Conservation (phyloP, 2,888 invertebrate species). For the Agrochola lota region DNA sequence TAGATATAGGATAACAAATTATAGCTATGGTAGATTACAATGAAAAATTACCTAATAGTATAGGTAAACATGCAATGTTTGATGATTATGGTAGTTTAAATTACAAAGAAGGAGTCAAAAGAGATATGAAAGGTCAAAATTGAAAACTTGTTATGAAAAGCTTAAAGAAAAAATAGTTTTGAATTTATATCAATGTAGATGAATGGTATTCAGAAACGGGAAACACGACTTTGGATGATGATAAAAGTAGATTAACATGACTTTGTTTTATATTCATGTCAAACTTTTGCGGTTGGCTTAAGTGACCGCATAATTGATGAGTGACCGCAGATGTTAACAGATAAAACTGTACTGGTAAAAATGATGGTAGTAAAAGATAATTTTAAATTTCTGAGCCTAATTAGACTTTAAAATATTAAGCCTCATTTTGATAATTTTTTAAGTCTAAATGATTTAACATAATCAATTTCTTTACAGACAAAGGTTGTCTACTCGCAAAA, state of each 20-base stretch:
- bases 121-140: neutral
- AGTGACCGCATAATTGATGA: constrained; percentile 34
- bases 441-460: neutral
- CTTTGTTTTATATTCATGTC: constrained; percentile 49
- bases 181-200: neutral
- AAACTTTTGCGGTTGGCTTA: constrained; percentile 43
- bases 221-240: neutral
- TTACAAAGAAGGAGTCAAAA: neutral
- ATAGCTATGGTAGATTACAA: neutral
- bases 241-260: constrained; percentile 20
- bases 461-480: constrained; percentile 76
- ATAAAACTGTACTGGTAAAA: neutral
- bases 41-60: neutral
- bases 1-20: no score
- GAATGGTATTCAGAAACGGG: neutral
- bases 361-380: neutral
- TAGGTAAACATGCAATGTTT: neutral
- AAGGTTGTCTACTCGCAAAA: constrained; percentile 76
- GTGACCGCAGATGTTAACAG: constrained; percentile 8
- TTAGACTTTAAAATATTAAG: neutral
- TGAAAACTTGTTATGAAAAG: neutral
- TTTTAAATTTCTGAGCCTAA: no score
- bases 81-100: neutral
- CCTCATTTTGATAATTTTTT: neutral
- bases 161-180: neutral